Percentiles rank a stretch among this genome's conserved stretches.
Conservation (phyloP, 2,797 vertebrate genomes). For the Pipistrellus pygmaeus region DNA sequence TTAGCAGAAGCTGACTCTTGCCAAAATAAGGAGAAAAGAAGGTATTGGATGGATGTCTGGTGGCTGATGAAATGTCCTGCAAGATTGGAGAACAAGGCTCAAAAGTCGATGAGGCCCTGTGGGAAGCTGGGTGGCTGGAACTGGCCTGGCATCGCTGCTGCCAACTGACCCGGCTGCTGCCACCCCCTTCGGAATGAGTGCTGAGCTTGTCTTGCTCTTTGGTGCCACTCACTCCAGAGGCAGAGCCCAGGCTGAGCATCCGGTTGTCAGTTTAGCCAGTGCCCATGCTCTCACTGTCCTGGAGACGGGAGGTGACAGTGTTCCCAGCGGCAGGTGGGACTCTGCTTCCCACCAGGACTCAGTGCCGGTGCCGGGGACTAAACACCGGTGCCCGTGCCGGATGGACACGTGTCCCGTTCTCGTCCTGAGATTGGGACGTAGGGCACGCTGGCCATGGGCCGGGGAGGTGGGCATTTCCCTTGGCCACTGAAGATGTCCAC, state of each 20-base stretch:
- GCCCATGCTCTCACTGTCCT: neutral
- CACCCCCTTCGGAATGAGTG: neutral
- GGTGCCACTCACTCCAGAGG: neutral
- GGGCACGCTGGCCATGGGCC: neutral
- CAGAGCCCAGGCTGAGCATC: neutral
- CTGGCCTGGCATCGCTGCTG: neutral
- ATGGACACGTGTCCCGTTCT: neutral
- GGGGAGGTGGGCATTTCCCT: neutral
- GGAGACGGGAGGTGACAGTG: neutral
- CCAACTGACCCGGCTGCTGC: neutral
- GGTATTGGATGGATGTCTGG: neutral
- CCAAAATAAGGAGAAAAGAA: neutral
- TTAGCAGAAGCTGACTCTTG: slow-evolving; percentile 10
- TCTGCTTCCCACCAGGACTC: neutral
- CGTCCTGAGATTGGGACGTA: neutral
- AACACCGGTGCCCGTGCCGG: neutral
- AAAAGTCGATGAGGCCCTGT: neutral
- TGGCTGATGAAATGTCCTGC: neutral
- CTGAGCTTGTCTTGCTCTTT: neutral
- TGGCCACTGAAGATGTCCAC: slow-evolving; percentile 7
- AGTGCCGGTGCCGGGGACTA: neutral
- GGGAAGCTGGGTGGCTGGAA: neutral
- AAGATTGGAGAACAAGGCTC: neutral
- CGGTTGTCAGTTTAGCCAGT: neutral
- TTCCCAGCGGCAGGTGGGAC: neutral